Conservation (phyloP, 2,113 vertebrate genomes). For the Hirundichthys speculiger region DNA sequence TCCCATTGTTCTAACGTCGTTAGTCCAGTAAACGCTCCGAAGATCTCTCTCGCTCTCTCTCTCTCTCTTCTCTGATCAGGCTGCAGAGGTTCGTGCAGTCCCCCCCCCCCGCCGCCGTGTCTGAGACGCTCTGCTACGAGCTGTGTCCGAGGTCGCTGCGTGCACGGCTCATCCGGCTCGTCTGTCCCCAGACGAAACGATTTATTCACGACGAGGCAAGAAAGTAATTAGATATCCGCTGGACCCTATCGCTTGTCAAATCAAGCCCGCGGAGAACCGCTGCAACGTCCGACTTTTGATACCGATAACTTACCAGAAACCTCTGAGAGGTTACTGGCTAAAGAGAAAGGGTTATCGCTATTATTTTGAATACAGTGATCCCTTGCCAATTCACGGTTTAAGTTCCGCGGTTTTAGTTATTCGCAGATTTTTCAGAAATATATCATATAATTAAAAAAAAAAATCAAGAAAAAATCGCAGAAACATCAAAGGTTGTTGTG, state of each 20-base stretch:
- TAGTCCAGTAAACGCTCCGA: too few species aligned
- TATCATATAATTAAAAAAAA: too few species aligned
- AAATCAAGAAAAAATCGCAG: too few species aligned
- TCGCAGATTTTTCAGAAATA: too few species aligned
- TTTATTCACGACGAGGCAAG: constrained; percentile 28
- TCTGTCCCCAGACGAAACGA: constrained; percentile 38
- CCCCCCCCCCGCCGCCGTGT: neutral
- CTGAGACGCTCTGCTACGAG: neutral
- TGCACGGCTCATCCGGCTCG: constrained; percentile 4
- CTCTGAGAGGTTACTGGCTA: constrained; percentile 28
- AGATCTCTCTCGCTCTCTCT: too few species aligned
- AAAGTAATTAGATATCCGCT: constrained; percentile 11
- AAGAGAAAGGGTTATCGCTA: constrained; percentile 36
- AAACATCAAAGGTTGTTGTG: too few species aligned
- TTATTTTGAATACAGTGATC: too few species aligned
- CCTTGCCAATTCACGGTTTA: too few species aligned
- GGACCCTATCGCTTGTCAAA: constrained; percentile 19
- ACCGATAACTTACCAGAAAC: constrained; percentile 14
- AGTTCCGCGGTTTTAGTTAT: too few species aligned
- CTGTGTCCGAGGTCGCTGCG: constrained; percentile 17
- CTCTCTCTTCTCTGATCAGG: constrained; percentile 1
- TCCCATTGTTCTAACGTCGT: constrained; percentile 31
- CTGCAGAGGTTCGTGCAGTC: neutral
- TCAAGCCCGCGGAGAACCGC: neutral
- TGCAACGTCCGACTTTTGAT: too few species aligned